Evolutionary conservation across 1,140 invertebrate genomes (phyloP).

Genomic region (Hylyphantes graminicola): DNA sequence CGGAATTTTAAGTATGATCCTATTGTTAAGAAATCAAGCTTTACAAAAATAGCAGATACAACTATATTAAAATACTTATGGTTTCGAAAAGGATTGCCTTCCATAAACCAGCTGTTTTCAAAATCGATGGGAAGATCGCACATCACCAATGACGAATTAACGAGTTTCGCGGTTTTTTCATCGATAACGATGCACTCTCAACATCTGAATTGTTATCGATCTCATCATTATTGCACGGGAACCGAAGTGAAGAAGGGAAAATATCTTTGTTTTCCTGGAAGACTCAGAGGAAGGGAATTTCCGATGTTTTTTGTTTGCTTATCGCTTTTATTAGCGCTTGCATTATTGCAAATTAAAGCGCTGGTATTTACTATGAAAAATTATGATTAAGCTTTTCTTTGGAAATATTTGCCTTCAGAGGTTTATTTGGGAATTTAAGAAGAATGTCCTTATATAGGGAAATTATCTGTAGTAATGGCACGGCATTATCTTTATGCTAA

Average conservation of each 20-base stretch:
- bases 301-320: background rate
- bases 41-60: no score
- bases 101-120: background rate
- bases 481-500: no score
- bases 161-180: constrained; percentile 4
- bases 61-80: no score
- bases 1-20: no score
- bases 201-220: constrained; percentile 15
- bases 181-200: constrained; percentile 12
- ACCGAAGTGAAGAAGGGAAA: background rate
- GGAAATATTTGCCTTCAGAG: no score
- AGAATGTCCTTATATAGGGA: no score
- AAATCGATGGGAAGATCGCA: constrained; percentile 36
- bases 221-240: constrained; percentile 21
- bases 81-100: no score
- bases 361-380: background rate
- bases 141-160: constrained; percentile 36
- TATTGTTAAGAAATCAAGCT: no score
- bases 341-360: background rate
- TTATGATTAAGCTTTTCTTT: no score
- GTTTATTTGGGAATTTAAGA: no score
- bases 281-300: background rate
- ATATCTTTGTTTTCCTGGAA: constrained; percentile 25
- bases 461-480: no score
- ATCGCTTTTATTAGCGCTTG: background rate